Evolutionary conservation across 2,888 invertebrate species (phyloP).

Genomic region (Aphodius granarius): DNA sequence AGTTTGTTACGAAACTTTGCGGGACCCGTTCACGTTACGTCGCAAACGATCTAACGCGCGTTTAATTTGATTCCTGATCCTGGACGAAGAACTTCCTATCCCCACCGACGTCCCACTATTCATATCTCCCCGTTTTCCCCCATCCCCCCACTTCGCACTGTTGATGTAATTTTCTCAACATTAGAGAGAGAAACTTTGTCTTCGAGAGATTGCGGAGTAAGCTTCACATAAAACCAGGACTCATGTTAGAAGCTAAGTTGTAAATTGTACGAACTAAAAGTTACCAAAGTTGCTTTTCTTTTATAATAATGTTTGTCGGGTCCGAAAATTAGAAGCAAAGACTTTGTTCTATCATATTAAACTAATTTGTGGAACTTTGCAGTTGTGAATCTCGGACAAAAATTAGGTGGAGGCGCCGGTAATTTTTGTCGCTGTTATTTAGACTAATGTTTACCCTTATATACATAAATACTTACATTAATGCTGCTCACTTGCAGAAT

Average conservation of each 20-base stretch:
- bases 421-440: background rate
- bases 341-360: too few relatives aligned
- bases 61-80: slow-evolving; percentile 18
- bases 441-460: background rate
- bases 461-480: slow-evolving; percentile 58
- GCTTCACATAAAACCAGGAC: background rate
- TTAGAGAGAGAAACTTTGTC: background rate
- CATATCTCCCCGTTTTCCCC: background rate
- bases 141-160: background rate
- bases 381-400: background rate
- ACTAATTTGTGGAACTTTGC: too few relatives aligned
- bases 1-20: slow-evolving; percentile 8
- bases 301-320: too few relatives aligned
- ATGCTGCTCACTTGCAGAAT: slow-evolving; percentile 77
- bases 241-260: background rate
- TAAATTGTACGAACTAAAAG: background rate
- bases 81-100: background rate
- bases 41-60: slow-evolving; percentile 8
- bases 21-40: background rate
- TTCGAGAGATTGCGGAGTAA: background rate
- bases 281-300: too few relatives aligned
- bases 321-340: too few relatives aligned
- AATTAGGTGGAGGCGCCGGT: background rate
- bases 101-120: slow-evolving; percentile 2
- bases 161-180: slow-evolving; percentile 7